Percentiles rank a stretch among this genome's conserved stretches.
These are phyloP conservation scores for Cebus imitator DNA, from an alignment of 2,113 vertebrate species.

Conservation along the genomic window DNA sequence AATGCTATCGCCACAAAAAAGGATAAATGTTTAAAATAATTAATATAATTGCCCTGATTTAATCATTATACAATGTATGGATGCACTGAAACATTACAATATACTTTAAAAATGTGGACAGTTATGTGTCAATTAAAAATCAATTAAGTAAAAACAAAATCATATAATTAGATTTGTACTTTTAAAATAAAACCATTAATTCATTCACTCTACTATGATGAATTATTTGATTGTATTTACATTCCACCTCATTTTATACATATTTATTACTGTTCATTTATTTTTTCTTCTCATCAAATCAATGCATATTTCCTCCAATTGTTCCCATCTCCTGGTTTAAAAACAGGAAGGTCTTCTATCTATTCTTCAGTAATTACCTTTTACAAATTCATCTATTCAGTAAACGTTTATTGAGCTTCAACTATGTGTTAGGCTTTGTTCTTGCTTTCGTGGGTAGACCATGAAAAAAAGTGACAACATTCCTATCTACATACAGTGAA, in stretches of 20 bases:
- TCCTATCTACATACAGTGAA: not conserved
- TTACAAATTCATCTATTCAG: not conserved
- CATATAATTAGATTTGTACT: not conserved
- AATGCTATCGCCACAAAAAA: not conserved
- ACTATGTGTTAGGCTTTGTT: not conserved
- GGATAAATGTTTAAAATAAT: not conserved
- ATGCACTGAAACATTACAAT: not conserved
- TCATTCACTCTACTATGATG: too few species aligned
- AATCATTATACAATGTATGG: not conserved
- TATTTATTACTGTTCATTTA: not conserved
- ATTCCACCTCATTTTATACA: too few species aligned
- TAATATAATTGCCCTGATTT: not conserved
- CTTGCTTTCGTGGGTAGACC: not conserved
- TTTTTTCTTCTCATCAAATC: not conserved
- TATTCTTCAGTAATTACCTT: not conserved
- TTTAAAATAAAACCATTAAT: not conserved
- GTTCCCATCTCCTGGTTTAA: not conserved
- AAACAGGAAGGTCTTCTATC: not conserved
- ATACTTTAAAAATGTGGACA: not conserved
- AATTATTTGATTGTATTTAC: too few species aligned
- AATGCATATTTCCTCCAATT: not conserved
- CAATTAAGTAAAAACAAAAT: not conserved
- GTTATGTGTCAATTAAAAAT: not conserved
- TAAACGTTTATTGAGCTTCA: not conserved
- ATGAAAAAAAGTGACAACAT: not conserved